Conservation (phyloP, 2,888 invertebrate species). For the Drosophila maculinotata region DNA sequence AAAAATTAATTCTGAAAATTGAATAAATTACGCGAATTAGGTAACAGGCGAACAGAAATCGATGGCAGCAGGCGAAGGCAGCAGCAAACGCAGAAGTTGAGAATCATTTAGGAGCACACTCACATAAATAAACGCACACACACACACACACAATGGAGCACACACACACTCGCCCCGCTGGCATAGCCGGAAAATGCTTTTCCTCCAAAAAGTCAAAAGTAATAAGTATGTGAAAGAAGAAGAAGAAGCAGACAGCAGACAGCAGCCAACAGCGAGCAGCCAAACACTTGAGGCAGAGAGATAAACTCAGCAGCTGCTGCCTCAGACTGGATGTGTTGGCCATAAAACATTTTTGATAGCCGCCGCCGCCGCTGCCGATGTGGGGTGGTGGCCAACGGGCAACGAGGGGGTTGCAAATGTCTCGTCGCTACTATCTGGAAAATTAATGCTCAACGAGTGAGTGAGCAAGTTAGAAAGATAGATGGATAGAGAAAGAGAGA, state of each 20-base stretch:
- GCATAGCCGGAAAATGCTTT: constrained; percentile 71
- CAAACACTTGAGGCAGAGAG: constrained; percentile 62
- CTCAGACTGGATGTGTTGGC: constrained; percentile 37
- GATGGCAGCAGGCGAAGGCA: constrained; percentile 32
- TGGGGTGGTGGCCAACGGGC: constrained; percentile 46
- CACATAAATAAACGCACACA: constrained; percentile 20
- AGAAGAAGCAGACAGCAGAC: constrained; percentile 39
- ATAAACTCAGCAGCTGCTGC: constrained; percentile 45
- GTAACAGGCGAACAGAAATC: constrained; percentile 79
- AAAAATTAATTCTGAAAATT: constrained; percentile 82
- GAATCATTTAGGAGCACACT: constrained; percentile 70
- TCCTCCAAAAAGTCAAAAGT: constrained; percentile 78
- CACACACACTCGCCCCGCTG: constrained; percentile 25
- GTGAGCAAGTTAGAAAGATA: constrained; percentile 10
- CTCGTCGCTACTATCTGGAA: constrained; percentile 67
- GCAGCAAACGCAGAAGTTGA: constrained; percentile 57
- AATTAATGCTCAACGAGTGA: constrained; percentile 55
- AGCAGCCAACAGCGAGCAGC: constrained; percentile 36
- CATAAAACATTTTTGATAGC: constrained; percentile 73
- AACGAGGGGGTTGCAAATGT: constrained; percentile 69
- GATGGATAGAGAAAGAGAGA: constrained; percentile 8
- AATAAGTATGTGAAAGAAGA: constrained; percentile 71
- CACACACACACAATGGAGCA: constrained; percentile 20
- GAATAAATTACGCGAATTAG: constrained; percentile 84
- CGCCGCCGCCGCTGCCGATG: constrained; percentile 23